Base-by-base conservation (phyloP, 2,113 vertebrate genomes). In the Macaca mulatta region DNA sequence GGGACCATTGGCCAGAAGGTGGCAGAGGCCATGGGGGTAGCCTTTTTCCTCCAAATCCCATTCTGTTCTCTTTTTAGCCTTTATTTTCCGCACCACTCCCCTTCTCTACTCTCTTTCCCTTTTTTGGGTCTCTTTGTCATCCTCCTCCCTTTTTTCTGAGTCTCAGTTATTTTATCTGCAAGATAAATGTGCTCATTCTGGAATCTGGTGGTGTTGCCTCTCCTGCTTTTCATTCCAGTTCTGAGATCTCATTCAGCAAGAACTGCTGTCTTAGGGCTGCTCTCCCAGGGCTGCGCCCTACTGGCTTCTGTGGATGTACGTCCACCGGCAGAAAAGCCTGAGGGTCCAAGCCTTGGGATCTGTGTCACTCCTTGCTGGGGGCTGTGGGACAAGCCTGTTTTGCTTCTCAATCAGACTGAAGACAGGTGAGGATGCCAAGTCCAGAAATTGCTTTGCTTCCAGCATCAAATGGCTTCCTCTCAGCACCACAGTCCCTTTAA, bases 391-490 rank as follows among this genome's bases (percentile, higher is more conserved):
- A 75, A 69, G 35, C 52, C 59, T 70, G 20, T 79, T 93, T 84
- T 5, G 22, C 30, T 92, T 95, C 55, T 87, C 72, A 75, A 20
- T 40, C 43, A 50, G 61, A 74, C 55, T 82, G n/a, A 43, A 79
- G 48, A 80, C 12, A 32, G 55, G 27, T 4, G 6, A 94, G 27
- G 40, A 91, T 74, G n/a, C 55, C 69, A 86, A 80, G 35, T 93
- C 61, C 94, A 93, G 83, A 72, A 90, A 50, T 84, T 43, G 45
- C 88, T 84, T 94, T 96, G 84, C 72, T 97, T 87, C 75, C 45
- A 93, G 48, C 86, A 88, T 81, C 88, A 67, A 80, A 81, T 96
- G 70, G 84, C 84, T 96, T 96, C 94, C 95, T 92, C 80, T 94
- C 30, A 50, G 95, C 80, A 85, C 23, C 72, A 64, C 61, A 87